Evolutionary conservation across 2,888 invertebrate species (phyloP).

Genomic region (Napeogenes sylphis): DNA sequence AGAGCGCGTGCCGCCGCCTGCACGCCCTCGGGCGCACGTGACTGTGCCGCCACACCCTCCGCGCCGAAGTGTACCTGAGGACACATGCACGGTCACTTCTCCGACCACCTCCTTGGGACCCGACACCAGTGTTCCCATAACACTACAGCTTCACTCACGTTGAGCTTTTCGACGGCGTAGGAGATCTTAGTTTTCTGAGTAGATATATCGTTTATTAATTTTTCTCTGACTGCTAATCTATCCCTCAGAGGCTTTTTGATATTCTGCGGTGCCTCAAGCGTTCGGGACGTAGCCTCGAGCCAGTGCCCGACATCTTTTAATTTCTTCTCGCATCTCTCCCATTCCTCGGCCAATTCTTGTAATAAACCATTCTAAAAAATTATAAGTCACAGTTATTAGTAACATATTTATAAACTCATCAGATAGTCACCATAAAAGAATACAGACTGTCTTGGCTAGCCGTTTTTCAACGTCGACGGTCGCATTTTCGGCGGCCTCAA

Average conservation of each 20-base stretch:
- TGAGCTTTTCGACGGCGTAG: conserved; percentile 92
- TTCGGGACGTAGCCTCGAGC: conserved; percentile 90
- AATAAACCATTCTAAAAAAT: conserved; percentile 86
- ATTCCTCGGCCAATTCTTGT: conserved; percentile 95
- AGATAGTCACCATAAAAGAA: too few species aligned
- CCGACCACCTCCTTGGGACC: neutral
- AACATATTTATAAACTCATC: neutral
- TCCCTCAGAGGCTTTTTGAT: conserved; percentile 92
- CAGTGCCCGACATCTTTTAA: conserved; percentile 92
- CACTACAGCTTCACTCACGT: conserved; percentile 76
- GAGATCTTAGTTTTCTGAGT: conserved; percentile 94
- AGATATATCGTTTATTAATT: conserved; percentile 89
- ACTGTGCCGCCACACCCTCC: conserved; percentile 89
- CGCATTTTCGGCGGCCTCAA: conserved; percentile 91
- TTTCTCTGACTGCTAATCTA: conserved; percentile 90
- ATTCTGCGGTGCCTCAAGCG: conserved; percentile 87
- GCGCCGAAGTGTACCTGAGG: conserved; percentile 91
- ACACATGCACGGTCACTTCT: neutral
- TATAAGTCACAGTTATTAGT: conserved; percentile 14
- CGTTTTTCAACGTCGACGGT: conserved; percentile 90
- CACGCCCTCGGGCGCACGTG: conserved; percentile 82
- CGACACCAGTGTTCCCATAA: conserved; percentile 6
- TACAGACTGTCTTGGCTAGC: conserved; percentile 89
- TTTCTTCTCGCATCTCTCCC: conserved; percentile 97
- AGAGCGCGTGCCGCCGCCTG: conserved; percentile 84